Base-by-base conservation (phyloP, 2,888 invertebrate species). In the Agelastica alni region DNA sequence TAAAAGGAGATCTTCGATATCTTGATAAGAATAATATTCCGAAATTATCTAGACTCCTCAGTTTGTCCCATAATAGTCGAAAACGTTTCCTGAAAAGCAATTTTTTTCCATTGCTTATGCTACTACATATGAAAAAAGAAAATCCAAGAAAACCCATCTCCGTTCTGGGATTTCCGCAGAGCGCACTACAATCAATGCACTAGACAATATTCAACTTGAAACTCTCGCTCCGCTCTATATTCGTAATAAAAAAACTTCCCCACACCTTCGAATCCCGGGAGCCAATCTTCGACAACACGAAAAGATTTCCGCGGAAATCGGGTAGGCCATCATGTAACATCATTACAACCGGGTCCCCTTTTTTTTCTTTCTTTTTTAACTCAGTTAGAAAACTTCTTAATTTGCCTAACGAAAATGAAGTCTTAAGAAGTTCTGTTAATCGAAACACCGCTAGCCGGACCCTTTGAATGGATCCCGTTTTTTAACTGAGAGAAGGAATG, bases 361-460 rank as follows among this genome's bases (percentile, higher is more conserved):
- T 32, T 22, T 31, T 49, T 43, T 44, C 12, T 43, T 51, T 6
- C 42, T 4, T 41, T 52, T 22, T 20, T 36, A 49, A 49, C 39
- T 56, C 44, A 45, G 49, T 52, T 53, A 28, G 51, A 53, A 62
- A 62, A 59, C 61, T 62, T 62, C 56, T 52, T 54, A 61, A 64
- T 61, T 63, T 58, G 51, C 51, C 60, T 60, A 45, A 57, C 51
- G 57, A 58, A 59, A 64, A 64, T 62, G 60, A 60, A 63, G 60
- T 55, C 53, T 52, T n/a, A n/a, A n/a, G n/a, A n/a, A n/a, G n/a
- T n/a, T n/a, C n/a, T n/a, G n/a, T n/a, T n/a, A n/a, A n/a, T n/a
- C n/a, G n/a, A n/a, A n/a, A n/a, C n/a, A n/a, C n/a, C n/a, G n/a
- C n/a, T n/a, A n/a, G n/a, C n/a, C n/a, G n/a, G n/a, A n/a, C n/a